Conservation (phyloP, 2,888 invertebrate genomes). For the Actias luna region DNA sequence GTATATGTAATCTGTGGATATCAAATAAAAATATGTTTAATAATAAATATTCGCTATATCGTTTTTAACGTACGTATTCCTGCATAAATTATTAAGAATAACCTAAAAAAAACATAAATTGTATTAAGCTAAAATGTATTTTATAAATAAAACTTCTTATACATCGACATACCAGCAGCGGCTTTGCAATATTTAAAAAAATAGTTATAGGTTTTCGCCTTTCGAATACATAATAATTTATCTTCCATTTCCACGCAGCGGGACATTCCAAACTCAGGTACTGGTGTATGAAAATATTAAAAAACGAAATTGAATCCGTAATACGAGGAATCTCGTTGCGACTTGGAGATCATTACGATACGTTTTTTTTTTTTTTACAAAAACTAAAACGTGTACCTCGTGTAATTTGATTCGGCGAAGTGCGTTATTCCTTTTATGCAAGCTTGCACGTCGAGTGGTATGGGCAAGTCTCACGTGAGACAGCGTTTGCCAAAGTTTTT, state of each 20-base stretch:
- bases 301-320: background rate
- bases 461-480: constrained; percentile 19
- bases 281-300: background rate
- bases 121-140: no score
- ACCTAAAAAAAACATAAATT: no score
- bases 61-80: no score
- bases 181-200: no score
- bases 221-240: no score
- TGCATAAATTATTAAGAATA: no score
- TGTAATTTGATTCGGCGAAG: constrained; percentile 38
- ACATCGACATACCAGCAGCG: no score
- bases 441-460: constrained; percentile 26
- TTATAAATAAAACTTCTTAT: no score
- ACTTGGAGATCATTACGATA: constrained; percentile 11
- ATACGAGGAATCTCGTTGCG: background rate
- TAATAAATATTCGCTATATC: no score
- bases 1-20: no score
- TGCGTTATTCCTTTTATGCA: constrained; percentile 24
- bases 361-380: constrained; percentile 12
- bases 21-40: no score
- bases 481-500: constrained; percentile 1
- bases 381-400: constrained; percentile 17
- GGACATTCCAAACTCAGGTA: background rate
- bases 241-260: background rate
- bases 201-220: no score